Base-by-base conservation (phyloP, 2,888 invertebrate genomes). In the Laothoe populi region DNA sequence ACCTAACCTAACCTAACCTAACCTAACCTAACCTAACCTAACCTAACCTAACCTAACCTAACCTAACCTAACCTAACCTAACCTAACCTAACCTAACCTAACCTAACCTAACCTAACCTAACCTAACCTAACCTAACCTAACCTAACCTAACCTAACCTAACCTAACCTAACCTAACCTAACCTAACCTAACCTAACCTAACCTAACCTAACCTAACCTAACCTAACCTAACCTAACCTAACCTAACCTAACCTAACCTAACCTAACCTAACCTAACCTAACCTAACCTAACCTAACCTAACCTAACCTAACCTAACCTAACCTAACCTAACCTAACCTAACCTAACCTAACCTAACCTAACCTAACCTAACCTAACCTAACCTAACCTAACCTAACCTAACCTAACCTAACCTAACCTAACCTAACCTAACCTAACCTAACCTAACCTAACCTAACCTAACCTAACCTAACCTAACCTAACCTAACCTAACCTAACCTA, bases 51-150 rank as follows among this genome's bases (percentile, higher is more conserved):
- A 44, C 44, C 44, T 44, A 44, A 19, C 44, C 44, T 44, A 44
- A 44, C 44, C 66, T 26, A 26, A 26, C 26, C 26, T 26, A 26
- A 26, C 26, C 66, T 66, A 66, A 66, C 66, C 66, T 66, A 66
- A 66, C 63, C 66, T 64, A 64, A 66, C 66, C 66, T 66, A 66
- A 64, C 66, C 66, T 66, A 66, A 66, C 66, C 66, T 66, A 66
- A 66, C 63, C 66, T 66, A 66, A 66, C 63, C 63, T 63, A 63
- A 63, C 63, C 65, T 63, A 62, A 65, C 62, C 42, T 44, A 44
- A 44, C 44, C 59, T 44, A 44, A 62, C 62, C 26, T 26, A 26
- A 26, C 26, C 26, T 26, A 26, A 44, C 63, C 63, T 63, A 63
- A 63, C 63, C 63, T 63, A 59, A 63, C 62, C 62, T 62, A 62